Percentiles rank a stretch among this genome's conserved stretches.
Evolutionary conservation across 53 echinoderm and acorn worm species (phyloP).

Genomic region (Echinarachnius parma): DNA sequence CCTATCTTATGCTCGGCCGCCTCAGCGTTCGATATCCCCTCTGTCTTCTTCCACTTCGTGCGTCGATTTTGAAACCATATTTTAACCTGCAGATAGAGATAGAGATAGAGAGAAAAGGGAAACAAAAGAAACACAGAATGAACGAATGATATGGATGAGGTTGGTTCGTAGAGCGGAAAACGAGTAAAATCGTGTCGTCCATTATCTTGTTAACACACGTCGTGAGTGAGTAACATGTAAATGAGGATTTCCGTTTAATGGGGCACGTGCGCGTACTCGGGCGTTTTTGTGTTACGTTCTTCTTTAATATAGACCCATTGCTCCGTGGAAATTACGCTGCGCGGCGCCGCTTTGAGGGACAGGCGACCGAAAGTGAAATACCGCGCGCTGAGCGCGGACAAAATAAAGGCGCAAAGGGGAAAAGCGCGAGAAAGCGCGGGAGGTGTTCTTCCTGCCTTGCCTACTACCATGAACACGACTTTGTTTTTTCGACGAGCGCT

Average conservation of each 20-base stretch:
- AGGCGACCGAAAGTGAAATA: conserved; percentile 13
- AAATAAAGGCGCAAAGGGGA: neutral
- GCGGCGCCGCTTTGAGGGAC: conserved; percentile 29
- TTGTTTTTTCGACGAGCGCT: conserved; percentile 16
- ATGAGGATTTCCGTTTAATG: conserved; percentile 36
- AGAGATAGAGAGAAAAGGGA: conserved; percentile 44
- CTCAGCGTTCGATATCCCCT: conserved; percentile 99
- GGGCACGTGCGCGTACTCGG: conserved; percentile 40
- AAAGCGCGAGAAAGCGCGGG: conserved; percentile 39
- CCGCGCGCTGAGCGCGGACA: neutral
- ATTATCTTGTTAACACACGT: conserved; percentile 52
- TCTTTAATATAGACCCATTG: conserved; percentile 24
- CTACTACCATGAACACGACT: conserved; percentile 21
- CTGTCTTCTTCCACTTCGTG: conserved; percentile 99
- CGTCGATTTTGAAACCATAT: conserved; percentile 99
- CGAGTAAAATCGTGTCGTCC: conserved; percentile 45
- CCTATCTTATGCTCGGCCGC: conserved; percentile 99
- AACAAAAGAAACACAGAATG: too few relatives aligned
- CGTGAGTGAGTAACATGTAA: conserved; percentile 43
- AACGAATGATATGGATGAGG: conserved; percentile 23
- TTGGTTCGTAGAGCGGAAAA: conserved; percentile 5
- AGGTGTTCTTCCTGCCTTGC: conserved; percentile 37
- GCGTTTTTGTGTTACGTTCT: too few relatives aligned
- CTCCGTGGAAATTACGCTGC: conserved; percentile 21
- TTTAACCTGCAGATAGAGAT: conserved; percentile 72